These are phyloP conservation scores for Channa argus DNA, from an alignment of 2,113 vertebrate genomes.

Conservation along the genomic window DNA sequence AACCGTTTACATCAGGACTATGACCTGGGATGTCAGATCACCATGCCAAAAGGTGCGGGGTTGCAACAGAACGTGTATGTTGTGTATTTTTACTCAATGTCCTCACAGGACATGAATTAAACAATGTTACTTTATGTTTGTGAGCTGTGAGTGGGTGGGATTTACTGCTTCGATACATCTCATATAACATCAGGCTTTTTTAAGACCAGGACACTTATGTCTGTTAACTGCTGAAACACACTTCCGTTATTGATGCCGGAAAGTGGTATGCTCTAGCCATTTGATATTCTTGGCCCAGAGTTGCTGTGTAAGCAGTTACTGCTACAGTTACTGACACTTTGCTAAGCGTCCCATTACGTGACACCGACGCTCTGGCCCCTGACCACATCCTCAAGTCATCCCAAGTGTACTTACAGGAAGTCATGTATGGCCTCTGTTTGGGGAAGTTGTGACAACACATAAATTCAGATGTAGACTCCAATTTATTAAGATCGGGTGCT, in stretches of 20 bases:
- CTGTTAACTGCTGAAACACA: background rate
- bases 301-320: background rate
- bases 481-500: slow-evolving; percentile 38
- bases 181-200: background rate
- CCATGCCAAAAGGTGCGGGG: slow-evolving; percentile 93
- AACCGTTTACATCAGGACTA: slow-evolving; percentile 94
- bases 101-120: background rate
- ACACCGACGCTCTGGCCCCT: background rate
- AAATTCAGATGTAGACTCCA: slow-evolving; percentile 48
- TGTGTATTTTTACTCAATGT: no score
- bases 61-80: no score
- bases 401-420: slow-evolving; percentile 44
- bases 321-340: no score
- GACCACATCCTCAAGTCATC: slow-evolving; percentile 45
- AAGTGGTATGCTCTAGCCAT: background rate
- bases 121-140: background rate
- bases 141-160: no score
- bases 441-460: slow-evolving; percentile 54
- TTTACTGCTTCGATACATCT: no score
- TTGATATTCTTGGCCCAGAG: slow-evolving; percentile 5
- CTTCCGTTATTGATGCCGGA: no score
- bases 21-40: slow-evolving; percentile 94
- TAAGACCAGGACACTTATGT: slow-evolving; percentile 9
- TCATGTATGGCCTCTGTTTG: slow-evolving; percentile 49
- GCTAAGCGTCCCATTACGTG: slow-evolving; percentile 22